Base-by-base conservation (phyloP, 2,888 invertebrate genomes). In the Tenthredo mesomela region DNA sequence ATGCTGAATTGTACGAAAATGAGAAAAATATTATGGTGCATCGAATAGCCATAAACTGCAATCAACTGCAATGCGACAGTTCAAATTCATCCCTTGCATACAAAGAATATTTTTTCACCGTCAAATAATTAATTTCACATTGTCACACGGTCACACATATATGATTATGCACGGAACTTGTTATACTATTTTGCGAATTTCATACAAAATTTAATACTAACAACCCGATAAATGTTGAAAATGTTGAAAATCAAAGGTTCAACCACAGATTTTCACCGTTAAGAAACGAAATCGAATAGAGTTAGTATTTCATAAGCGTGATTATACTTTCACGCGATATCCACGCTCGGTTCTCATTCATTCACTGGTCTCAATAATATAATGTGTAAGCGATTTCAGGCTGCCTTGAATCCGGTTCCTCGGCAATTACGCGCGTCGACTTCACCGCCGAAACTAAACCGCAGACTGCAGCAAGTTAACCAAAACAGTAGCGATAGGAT, bases 301-400 rank as follows among this genome's bases (percentile, higher is more conserved):
- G 7, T 37, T 37, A 37, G 37, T 18, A 67, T 33, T 18, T 18
- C 6, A 67, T 5, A 21, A 33, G 67, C 67, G 67, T 33, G 4
- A 9, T 12, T 33, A 67, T 65, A 29, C 67, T 67, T 67, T 67
- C 67, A 67, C 67, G 67, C 43, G 40, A 25, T 40, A 73, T 43
- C 43, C 37, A 40, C 71, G 43, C 21, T 9, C 15, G 67, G 33
- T 25, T 67, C 33, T 67, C 18, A 33, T 67, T 67, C 18, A 43
- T 18, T 43, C 43, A 43, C 10, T 21, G 71, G 40, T 43, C 37
- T 73, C 21, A n/a, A 40, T 29, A n/a, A 40, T 29, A 40, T 29
- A 73, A 73, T 10, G 4, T 25, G 4, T 25, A 40, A 3, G 43
- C 43, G 21, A 43, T 73, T 10, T 3, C 10, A 43, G 12, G 9